phyloP scores from a whole-genome alignment of 2,797 vertebrate species.

The Erpetoichthys calabaricus region DNA sequence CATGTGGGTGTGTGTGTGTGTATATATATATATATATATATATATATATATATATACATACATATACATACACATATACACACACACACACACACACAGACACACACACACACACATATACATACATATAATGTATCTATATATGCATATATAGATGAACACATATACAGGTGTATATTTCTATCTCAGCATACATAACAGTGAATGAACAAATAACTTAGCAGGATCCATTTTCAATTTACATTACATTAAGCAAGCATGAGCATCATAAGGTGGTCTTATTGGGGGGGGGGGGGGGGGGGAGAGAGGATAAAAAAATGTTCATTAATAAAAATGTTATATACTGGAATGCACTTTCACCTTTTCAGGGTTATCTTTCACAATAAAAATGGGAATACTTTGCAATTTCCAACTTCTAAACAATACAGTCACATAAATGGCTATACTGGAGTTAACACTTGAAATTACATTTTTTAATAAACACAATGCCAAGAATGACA shows the following conservation, averaged over 20 bases:
- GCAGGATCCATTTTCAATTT: neutral
- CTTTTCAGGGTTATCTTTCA: slow-evolving; percentile 1
- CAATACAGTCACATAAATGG: slow-evolving; percentile 1
- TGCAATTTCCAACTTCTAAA: neutral
- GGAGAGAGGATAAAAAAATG: neutral
- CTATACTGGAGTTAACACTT: neutral
- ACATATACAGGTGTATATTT: no score
- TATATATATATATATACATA: no score
- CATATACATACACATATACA: no score
- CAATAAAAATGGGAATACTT: neutral
- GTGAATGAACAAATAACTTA: slow-evolving; percentile 3
- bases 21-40: no score
- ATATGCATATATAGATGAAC: no score
- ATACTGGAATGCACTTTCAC: neutral
- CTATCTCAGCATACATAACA: neutral
- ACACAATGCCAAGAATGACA: neutral
- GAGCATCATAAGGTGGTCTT: slow-evolving; percentile 1
- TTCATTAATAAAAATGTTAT: neutral
- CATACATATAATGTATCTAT: no score
- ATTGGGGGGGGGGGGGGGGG: no score
- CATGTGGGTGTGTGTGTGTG: no score
- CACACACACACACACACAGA: no score
- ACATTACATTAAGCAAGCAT: neutral
- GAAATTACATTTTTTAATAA: neutral
- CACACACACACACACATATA: no score